phyloP scores from a whole-genome alignment of 2,113 vertebrate genomes.

The Sinocyclocheilus anophthalmus region DNA sequence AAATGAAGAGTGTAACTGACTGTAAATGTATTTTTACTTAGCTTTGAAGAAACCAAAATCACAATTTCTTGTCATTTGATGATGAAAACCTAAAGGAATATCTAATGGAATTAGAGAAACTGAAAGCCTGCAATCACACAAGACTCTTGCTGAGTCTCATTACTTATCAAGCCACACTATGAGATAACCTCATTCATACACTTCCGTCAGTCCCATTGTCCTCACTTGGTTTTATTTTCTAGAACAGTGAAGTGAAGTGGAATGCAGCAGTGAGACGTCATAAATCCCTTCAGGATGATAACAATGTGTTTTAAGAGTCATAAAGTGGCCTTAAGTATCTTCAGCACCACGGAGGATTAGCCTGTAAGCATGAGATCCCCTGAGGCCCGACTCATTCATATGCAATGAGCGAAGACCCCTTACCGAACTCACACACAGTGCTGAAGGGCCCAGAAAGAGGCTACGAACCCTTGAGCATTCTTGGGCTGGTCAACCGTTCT shows the following conservation, averaged over 20 bases:
- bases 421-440: constrained; percentile 54
- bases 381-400: constrained; percentile 64
- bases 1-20: neutral
- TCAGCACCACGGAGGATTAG: constrained; percentile 71
- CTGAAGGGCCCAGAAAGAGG: constrained; percentile 38
- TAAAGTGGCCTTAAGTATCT: constrained; percentile 72
- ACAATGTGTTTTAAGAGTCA: constrained; percentile 73
- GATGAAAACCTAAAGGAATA: neutral
- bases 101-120: neutral
- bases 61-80: neutral
- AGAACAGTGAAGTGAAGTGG: constrained; percentile 69
- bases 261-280: constrained; percentile 71
- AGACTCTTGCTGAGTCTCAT: neutral
- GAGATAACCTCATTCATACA: constrained; percentile 29
- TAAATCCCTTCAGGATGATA: constrained; percentile 75
- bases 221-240: constrained; percentile 60
- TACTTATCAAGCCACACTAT: constrained; percentile 14
- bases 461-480: constrained; percentile 43
- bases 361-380: constrained; percentile 63
- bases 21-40: neutral
- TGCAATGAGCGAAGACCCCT: constrained; percentile 60
- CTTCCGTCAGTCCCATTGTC: constrained; percentile 63
- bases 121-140: neutral
- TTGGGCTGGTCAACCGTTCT: constrained; percentile 51
- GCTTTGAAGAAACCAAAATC: neutral